These are phyloP conservation scores for Galeopsomyia nigrocyanea DNA, from an alignment of 2,888 invertebrate genomes.

Conservation along the genomic window DNA sequence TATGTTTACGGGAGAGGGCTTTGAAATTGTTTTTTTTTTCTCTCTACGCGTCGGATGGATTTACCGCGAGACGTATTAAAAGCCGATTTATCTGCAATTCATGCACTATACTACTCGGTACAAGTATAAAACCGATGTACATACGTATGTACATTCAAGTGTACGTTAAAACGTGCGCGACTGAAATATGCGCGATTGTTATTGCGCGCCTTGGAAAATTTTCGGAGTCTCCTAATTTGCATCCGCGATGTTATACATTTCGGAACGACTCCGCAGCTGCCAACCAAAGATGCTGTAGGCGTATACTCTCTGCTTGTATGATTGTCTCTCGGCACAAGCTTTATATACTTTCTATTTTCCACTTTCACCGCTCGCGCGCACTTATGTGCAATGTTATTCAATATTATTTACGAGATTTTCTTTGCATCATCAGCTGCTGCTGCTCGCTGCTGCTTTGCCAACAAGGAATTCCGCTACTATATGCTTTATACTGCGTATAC, in stretches of 20 bases:
- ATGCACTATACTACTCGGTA: not conserved
- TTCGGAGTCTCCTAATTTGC: constrained; percentile 31
- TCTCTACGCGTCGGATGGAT: too few species aligned
- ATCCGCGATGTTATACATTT: not conserved
- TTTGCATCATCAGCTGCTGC: too few species aligned
- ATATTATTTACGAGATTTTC: too few species aligned
- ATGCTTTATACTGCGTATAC: too few species aligned
- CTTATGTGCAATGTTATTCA: not conserved
- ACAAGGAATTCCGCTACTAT: too few species aligned
- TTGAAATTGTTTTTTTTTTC: not conserved
- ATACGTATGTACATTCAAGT: not conserved
- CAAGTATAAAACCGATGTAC: not conserved
- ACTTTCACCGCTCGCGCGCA: constrained; percentile 20
- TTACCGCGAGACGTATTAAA: constrained; percentile 13
- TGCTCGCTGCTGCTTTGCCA: too few species aligned
- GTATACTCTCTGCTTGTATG: not conserved
- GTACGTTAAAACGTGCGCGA: not conserved
- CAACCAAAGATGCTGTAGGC: not conserved
- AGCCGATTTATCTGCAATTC: constrained; percentile 25
- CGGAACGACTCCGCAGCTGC: not conserved
- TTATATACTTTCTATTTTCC: constrained; percentile 17
- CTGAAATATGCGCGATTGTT: constrained; percentile 34
- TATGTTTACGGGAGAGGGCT: not conserved
- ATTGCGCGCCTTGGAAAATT: constrained; percentile 24
- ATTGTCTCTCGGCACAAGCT: constrained; percentile 1